Evolutionary conservation across 2,888 invertebrate genomes (phyloP).

Genomic region (Agrotis clavis): DNA sequence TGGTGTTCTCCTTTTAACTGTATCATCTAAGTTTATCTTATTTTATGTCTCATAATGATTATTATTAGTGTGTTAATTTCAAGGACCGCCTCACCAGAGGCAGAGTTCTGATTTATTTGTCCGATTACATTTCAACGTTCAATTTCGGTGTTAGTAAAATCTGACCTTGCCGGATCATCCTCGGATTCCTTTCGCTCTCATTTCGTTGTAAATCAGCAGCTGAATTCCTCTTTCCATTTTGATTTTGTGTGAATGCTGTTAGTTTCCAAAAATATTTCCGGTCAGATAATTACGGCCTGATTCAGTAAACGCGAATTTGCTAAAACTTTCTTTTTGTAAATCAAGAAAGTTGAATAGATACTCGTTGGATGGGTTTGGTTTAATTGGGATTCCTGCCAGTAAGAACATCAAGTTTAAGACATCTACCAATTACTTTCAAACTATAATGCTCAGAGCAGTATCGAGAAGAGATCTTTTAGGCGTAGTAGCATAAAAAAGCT

Average conservation of each 20-base stretch:
- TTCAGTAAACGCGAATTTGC: conserved; percentile 7
- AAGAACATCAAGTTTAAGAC: neutral
- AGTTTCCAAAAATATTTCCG: conserved; percentile 6
- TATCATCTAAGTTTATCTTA: too few species aligned
- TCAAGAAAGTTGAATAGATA: conserved; percentile 22
- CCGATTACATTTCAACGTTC: conserved; percentile 1
- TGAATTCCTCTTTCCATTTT: neutral
- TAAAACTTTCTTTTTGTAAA: conserved; percentile 26
- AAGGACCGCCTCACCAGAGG: too few species aligned
- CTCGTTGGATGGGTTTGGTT: neutral
- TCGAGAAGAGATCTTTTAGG: neutral
- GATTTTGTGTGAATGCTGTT: neutral
- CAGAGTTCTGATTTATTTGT: neutral
- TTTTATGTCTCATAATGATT: neutral
- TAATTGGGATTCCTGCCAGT: conserved; percentile 3
- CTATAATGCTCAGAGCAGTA: neutral
- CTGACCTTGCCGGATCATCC: neutral
- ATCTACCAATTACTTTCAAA: neutral
- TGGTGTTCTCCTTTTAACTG: conserved; percentile 1
- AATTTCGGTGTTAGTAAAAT: neutral
- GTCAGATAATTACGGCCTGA: conserved; percentile 13
- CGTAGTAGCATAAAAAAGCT: neutral
- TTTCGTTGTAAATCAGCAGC: too few species aligned
- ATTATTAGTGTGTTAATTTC: neutral
- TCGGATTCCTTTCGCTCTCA: neutral